Percentiles rank a stretch among this genome's conserved stretches.
phyloP scores from a whole-genome alignment of 2,888 invertebrate species.

The Strigamia crassipes region DNA sequence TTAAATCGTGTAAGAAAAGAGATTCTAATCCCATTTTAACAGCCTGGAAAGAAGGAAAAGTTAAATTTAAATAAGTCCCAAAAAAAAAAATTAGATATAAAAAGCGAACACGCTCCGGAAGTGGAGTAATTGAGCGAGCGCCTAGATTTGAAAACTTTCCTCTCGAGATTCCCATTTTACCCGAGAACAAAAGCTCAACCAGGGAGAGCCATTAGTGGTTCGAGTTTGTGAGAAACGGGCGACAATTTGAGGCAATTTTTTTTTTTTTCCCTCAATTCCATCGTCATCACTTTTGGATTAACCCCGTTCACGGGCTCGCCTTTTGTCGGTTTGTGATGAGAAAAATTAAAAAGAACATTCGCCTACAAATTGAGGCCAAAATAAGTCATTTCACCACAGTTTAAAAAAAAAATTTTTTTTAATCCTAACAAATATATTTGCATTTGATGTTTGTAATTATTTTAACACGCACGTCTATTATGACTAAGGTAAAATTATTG shows the following conservation, averaged over 20 bases:
- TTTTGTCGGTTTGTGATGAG: background rate
- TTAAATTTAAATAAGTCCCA: background rate
- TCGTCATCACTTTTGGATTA: slow-evolving; percentile 19
- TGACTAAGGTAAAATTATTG: too few relatives aligned
- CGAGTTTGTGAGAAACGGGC: background rate
- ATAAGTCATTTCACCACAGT: background rate
- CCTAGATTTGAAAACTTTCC: slow-evolving; percentile 10
- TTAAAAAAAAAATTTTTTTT: too few relatives aligned
- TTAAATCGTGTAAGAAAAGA: background rate
- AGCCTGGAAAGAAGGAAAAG: background rate
- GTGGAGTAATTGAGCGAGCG: background rate
- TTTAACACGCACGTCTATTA: too few relatives aligned
- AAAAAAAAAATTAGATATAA: background rate
- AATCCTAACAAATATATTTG: background rate
- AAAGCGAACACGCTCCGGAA: background rate
- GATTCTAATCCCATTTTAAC: background rate
- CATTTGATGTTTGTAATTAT: too few relatives aligned
- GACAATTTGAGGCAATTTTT: slow-evolving; percentile 32
- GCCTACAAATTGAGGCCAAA: background rate
- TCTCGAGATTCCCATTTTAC: background rate
- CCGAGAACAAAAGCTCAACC: slow-evolving; percentile 1
- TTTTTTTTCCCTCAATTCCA: slow-evolving; percentile 5
- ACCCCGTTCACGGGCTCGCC: background rate
- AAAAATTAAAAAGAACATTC: background rate
- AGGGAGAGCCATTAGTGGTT: background rate